Evolutionary conservation across 2,113 vertebrate genomes (phyloP), one percentile per base, ranked within the genome.

Genomic region (Syngnathoides biaculeatus): DNA sequence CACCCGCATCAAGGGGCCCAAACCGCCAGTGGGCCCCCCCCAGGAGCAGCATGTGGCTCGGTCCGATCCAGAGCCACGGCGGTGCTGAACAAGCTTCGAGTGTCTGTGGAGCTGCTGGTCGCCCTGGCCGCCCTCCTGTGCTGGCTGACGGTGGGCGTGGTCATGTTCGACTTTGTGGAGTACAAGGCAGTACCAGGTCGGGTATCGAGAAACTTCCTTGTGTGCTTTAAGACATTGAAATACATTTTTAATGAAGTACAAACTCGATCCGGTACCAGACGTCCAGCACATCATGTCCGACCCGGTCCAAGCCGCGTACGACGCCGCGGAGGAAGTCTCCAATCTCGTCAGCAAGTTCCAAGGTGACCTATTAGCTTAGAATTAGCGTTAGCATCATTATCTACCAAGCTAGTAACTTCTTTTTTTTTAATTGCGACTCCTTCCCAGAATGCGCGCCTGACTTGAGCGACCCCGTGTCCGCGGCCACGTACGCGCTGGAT

Each of bases 121-220:
- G 93, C 97, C 56, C 83, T 95, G 59, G 93, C 92, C 69, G 92
- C 97, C 65, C 94, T 98, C 53, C 81, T 98, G 69, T 96, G 95
- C 39, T 98, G 97, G 95, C 91, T 93, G 71, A 91, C 93, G 61
- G 96, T 97, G 60, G 97, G 95, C 8, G 85, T 98, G 53, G 93
- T 97, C 65, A 95, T 99, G 93, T 99, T 98, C 85, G 94, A 99
- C 84, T 89, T 99, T 86, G 94, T 99, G 79, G 95, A 96, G 84
- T 95, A 96, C 84, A 95, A 94, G 85, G 88, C 75, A 53, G 87
- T 98, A 60, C 93, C 94, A 77, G 95, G 97, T 98, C 80, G 89
- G 92, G 80, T 45, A 11, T 38, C 47, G n/a, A n/a, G n/a, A n/a
- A n/a, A n/a, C n/a, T n/a, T n/a, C n/a, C 30, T 35, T 35, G 30